Evolutionary conservation across 2,113 vertebrate genomes (phyloP), one percentile per base, ranked within the genome.

Genomic region (Gasterosteus aculeatus): DNA sequence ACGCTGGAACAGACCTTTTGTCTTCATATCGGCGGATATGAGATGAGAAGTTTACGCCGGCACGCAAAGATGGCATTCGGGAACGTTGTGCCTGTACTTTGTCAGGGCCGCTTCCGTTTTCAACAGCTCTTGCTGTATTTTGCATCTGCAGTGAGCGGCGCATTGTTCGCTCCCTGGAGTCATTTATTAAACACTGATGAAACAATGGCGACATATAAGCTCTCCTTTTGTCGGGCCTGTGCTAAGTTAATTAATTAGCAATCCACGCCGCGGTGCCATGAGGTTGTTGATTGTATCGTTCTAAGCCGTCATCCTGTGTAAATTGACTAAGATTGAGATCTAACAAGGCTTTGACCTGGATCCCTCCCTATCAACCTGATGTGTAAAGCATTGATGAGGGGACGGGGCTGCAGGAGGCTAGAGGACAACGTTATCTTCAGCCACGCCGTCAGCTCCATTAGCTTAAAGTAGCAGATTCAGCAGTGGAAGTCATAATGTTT

Each of bases 321-420:
- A 93, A 93, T 92, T 92, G 90, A 88, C 85, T 72, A 75, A 88
- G 92, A 93, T 93, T 92, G 87, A 87, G 87, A 93, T 93, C 89
- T 89, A 90, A 91, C 88, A 90, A 85, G 87, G 87, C 85, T 92
- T 74, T 91, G 91, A 92, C 92, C 91, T 88, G 90, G 80, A 89
- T 90, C 83, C 80, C 85, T 82, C 62, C 78, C 80, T 61, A 79
- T 86, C 87, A 82, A 80, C 77, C 84, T 85, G 78, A 81, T 75
- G 87, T 85, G 82, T 83, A 75, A 81, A 86, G 84, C 89, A 85
- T 82, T 88, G 90, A 92, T 88, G 89, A 85, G 79, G 77, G 86
- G 90, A 87, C 90, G 90, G 87, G 80, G 74, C 60, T 65, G 44
- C 59, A 77, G 82, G 67, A 87, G 78, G 72, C 76, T 78, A 63